Conservation (phyloP, 37 sponge, comb jelly and placozoan species). For the Aplysina aerophoba region DNA sequence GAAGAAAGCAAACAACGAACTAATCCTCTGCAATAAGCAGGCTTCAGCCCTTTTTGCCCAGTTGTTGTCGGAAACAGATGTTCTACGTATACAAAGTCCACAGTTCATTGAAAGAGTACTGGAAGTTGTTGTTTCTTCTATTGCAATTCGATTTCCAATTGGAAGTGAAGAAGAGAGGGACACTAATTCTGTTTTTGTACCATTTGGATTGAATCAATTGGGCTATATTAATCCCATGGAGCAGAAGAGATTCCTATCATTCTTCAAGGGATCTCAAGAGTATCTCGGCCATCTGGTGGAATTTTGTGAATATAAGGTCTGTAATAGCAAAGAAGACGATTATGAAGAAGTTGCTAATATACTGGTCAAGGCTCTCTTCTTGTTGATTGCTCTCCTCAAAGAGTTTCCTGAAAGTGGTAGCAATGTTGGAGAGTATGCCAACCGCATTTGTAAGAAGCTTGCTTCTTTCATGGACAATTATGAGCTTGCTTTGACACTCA, state of each 20-base stretch:
- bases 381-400: neutral
- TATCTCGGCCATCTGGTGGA: too few relatives aligned
- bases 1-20: neutral
- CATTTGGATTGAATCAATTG: neutral
- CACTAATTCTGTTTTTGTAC: neutral
- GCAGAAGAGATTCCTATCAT: neutral
- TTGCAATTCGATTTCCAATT: neutral
- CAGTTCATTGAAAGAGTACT: neutral
- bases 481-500: neutral
- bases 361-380: neutral
- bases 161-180: slow-evolving; percentile 8
- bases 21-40: too few relatives aligned
- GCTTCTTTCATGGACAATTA: neutral
- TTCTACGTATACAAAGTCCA: neutral
- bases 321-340: neutral
- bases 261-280: neutral
- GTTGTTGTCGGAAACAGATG: neutral
- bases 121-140: neutral
- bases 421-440: neutral
- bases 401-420: neutral
- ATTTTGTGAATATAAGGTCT: too few relatives aligned
- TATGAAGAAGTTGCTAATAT: neutral
- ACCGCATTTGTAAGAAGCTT: neutral
- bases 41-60: neutral
- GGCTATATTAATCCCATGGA: neutral